Percentiles rank a stretch among this genome's conserved stretches.
phyloP scores from a whole-genome alignment of 2,797 vertebrate genomes.

The Oreonectes daqikongensis region DNA sequence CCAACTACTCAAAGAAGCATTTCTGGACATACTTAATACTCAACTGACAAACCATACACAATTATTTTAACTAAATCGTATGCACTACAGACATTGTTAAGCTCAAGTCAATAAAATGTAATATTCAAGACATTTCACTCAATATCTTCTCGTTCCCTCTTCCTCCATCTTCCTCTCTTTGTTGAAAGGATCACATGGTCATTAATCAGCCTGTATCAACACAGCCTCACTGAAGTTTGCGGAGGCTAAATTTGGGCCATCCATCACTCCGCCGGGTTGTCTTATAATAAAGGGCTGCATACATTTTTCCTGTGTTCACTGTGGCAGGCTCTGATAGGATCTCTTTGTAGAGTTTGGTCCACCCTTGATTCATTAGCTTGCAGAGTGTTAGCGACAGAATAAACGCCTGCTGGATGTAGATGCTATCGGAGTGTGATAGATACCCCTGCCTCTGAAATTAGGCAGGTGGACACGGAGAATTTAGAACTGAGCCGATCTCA shows the following conservation, averaged over 20 bases:
- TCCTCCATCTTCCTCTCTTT: constrained; percentile 56
- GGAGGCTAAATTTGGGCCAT: constrained; percentile 78
- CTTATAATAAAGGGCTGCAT: constrained; percentile 69
- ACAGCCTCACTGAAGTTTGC: constrained; percentile 75
- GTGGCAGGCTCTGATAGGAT: constrained; percentile 70
- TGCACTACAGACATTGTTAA: constrained; percentile 12
- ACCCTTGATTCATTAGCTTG: constrained; percentile 70
- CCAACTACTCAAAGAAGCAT: background rate
- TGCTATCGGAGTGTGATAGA: constrained; percentile 59
- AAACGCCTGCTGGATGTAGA: constrained; percentile 59
- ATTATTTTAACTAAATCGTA: constrained; percentile 6
- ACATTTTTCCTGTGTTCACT: constrained; percentile 73
- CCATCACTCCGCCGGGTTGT: constrained; percentile 71
- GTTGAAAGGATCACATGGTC: constrained; percentile 63
- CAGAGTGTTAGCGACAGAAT: constrained; percentile 64
- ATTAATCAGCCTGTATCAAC: constrained; percentile 80
- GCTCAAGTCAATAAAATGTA: constrained; percentile 53
- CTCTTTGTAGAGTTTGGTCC: constrained; percentile 74
- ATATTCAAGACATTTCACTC: constrained; percentile 61
- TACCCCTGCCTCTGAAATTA: constrained; percentile 58
- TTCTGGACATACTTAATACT: constrained; percentile 1
- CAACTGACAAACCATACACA: background rate
- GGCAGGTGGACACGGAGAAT: constrained; percentile 50
- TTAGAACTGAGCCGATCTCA: constrained; percentile 49
- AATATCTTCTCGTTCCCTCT: constrained; percentile 39